Base-by-base conservation (phyloP, 2,797 vertebrate genomes). In the Pangasius djambal region DNA sequence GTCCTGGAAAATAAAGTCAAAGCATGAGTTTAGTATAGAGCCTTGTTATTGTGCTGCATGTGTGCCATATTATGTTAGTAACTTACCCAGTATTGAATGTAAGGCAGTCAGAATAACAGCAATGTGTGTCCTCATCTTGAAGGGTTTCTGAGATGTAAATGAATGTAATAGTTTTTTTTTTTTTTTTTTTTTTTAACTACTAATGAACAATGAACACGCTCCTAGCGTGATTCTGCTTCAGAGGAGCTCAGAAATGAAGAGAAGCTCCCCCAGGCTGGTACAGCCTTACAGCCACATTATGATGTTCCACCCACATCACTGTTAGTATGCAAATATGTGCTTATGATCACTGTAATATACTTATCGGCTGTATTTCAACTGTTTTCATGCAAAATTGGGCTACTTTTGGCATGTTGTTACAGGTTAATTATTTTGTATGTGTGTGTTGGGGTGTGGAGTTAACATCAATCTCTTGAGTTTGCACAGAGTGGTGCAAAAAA, bases 31-130 rank as follows among this genome's bases (percentile, higher is more conserved):
- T 57, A 70, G 25, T 70, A 10, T 44, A 37, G 1, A 63, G 12
- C 18, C 4, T 20, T 22, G 6, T 5, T 37, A 70, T 40, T 83
- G 37, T 31, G 6, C 1, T 44, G 13, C 61, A 37, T 31, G 10
- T 25, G 52, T 34, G n/a, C 8, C 1, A 13, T 5, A 59, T 12
- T 83, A 7, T 61, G 12, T 31, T 13, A 8, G 10, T 28, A 89
- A 12, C 13, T 48, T 91, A 92, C 86, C 94, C 91, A 86, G 93
- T 93, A 93, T 92, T 92, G 13, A 90, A 31, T 92, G 93, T 93
- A 1, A 31, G 0, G 15, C 9, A 0, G 4, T 72, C 48, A 88
- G 48, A 67, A 88, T 22, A 10, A 74, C 9, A 83, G n/a, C 6
- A 48, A 55, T 15, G 10, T 83, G 31, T 87, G 37, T 8, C 22